phyloP scores from a whole-genome alignment of 1,140 invertebrate species.

The Pseudomyrmex pallidus region DNA sequence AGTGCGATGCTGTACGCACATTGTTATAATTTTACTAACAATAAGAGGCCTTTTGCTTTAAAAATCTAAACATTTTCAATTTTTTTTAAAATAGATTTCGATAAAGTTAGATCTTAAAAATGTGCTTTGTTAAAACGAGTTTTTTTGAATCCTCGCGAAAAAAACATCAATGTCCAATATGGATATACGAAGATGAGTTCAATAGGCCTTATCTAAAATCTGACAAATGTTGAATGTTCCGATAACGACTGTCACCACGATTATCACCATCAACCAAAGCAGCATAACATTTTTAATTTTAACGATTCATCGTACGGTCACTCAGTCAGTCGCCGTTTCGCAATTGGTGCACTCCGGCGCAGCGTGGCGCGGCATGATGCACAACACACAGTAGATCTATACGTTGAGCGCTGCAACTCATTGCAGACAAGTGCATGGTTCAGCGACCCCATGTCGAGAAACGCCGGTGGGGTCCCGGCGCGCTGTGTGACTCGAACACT shows the following conservation, averaged over 20 bases:
- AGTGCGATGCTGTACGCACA: neutral
- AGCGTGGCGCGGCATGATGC: conserved; percentile 61
- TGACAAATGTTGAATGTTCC: neutral
- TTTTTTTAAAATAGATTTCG: neutral
- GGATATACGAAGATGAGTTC: neutral
- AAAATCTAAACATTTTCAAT: conserved; percentile 39
- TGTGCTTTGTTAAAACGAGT: no score
- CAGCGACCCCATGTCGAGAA: conserved; percentile 79
- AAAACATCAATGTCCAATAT: conserved; percentile 22
- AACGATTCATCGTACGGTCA: conserved; percentile 76
- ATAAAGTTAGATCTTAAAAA: no score
- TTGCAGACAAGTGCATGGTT: conserved; percentile 78
- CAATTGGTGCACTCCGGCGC: conserved; percentile 72
- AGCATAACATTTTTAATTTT: conserved; percentile 68
- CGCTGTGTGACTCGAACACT: conserved; percentile 40
- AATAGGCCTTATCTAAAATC: conserved; percentile 8
- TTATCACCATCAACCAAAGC: neutral
- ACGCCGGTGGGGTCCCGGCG: conserved; percentile 62
- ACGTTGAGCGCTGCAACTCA: conserved; percentile 70
- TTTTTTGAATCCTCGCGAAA: neutral
- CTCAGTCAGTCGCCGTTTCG: conserved; percentile 66
- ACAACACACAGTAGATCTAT: conserved; percentile 77
- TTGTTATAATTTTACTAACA: neutral
- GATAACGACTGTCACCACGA: neutral
- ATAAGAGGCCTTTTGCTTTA: neutral